phyloP scores from a whole-genome alignment of 2,888 invertebrate species.

The Andrena trimmerana region DNA sequence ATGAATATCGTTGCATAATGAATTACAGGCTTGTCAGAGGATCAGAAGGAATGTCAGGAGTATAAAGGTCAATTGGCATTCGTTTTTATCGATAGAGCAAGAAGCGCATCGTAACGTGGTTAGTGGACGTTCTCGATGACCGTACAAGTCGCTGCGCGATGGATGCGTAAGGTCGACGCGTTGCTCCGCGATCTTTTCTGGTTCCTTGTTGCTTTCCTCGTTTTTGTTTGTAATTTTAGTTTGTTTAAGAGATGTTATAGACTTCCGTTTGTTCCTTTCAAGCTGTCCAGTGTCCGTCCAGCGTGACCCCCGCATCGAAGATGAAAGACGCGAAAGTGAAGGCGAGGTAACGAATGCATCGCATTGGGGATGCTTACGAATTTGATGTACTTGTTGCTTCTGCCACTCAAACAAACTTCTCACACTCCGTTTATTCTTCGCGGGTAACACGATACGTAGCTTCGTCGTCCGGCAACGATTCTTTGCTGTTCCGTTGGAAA shows the following conservation, averaged over 20 bases:
- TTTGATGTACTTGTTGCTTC: slow-evolving; percentile 61
- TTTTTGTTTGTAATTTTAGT: slow-evolving; percentile 57
- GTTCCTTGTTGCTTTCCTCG: slow-evolving; percentile 55
- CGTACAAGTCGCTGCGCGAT: slow-evolving; percentile 43
- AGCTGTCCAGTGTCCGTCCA: slow-evolving; percentile 3
- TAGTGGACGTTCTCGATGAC: slow-evolving; percentile 12
- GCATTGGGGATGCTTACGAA: neutral
- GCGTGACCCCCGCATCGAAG: slow-evolving; percentile 28
- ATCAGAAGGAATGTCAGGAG: neutral
- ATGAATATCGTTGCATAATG: neutral
- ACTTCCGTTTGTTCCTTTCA: slow-evolving; percentile 36
- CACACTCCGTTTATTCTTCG: neutral
- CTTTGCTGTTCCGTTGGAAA: neutral
- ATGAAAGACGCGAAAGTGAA: slow-evolving; percentile 69
- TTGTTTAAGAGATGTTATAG: slow-evolving; percentile 57
- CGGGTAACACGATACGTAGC: neutral
- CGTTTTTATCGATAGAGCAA: slow-evolving; percentile 16
- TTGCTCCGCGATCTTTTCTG: slow-evolving; percentile 40
- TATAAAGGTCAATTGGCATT: neutral
- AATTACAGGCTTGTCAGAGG: neutral
- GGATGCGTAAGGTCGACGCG: slow-evolving; percentile 42
- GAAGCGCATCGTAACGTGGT: slow-evolving; percentile 12
- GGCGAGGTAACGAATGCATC: slow-evolving; percentile 57
- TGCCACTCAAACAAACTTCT: neutral
- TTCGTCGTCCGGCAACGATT: neutral